Base-by-base conservation (phyloP, 2,113 vertebrate species). In the Proteles cristata region DNA sequence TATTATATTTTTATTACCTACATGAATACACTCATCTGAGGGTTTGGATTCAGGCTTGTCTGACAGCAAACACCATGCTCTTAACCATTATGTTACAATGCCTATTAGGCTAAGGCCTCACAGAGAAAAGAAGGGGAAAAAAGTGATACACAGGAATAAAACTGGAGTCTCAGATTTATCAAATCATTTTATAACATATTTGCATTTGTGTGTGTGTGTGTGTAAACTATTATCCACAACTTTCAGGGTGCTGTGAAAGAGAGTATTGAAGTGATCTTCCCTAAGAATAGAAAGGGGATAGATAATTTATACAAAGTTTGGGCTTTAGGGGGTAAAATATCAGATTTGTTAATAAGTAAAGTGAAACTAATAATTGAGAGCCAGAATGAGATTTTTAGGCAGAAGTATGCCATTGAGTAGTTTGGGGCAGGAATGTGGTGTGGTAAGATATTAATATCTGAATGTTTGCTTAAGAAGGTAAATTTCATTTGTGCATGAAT, bases 221-320 rank as follows among this genome's bases (percentile, higher is more conserved):
- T 92, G 11, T 26, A 74, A 43, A 81, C 16, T 39, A 7, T 74
- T 11, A n/a, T 63, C 11, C 45, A 5, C 23, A 79, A 45, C 90
- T 96, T 96, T 95, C 31, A 91, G 31, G n/a, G 9, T 93, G 39
- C 28, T 93, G 17, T 17, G 43, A 90, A 66, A 74, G 4, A 68
- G 7, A 90, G 15, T 35, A 26, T 83, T 83, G 19, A 73, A 77
- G 14, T 31, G 4, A 79, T 3, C 28, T n/a, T 90, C 4, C 7
- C 17, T 53, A 39, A 65, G 17, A 93, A 50, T 65, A 68, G 28
- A 87, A 79, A 77, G n/a, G 21, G 77, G 53, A 92, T 53, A 83
- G 2, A 2, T n/a, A 28, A 33, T 93, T 71, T 91, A 10, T 66
- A 25, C 31, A 79, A 26, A 55, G 26, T 90, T 69, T 63, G 55